phyloP scores from a whole-genome alignment of 2,888 invertebrate genomes.

The Branchipolynoe longqiensis region DNA sequence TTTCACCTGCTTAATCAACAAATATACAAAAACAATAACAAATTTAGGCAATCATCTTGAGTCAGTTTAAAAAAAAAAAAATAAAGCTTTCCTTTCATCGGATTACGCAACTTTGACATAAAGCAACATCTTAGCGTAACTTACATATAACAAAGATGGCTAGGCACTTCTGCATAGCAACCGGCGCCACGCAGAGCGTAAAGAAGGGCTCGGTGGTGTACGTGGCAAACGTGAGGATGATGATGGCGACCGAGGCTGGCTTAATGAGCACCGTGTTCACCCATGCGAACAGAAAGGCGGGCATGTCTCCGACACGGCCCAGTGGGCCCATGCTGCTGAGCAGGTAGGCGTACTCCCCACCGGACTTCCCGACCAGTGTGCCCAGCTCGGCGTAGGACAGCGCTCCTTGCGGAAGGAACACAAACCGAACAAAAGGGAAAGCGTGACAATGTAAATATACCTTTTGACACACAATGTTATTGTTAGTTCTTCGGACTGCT shows the following conservation, averaged over 20 bases:
- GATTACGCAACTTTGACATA: too few species aligned
- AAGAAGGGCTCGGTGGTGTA: constrained; percentile 76
- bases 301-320: constrained; percentile 50
- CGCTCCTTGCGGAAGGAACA: constrained; percentile 85
- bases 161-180: constrained; percentile 63
- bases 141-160: constrained; percentile 85
- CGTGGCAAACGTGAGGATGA: constrained; percentile 82
- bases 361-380: constrained; percentile 89
- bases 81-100: too few species aligned
- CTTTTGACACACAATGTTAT: too few species aligned
- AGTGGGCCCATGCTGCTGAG: constrained; percentile 84
- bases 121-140: too few species aligned
- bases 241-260: constrained; percentile 82
- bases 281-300: constrained; percentile 88
- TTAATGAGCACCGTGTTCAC: constrained; percentile 74
- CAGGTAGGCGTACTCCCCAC: constrained; percentile 90
- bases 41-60: too few species aligned
- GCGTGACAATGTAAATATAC: background rate
- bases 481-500: too few species aligned
- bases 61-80: too few species aligned
- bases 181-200: constrained; percentile 65
- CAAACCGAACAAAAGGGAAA: background rate
- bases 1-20: too few species aligned
- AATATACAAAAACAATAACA: too few species aligned
- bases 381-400: constrained; percentile 90